These are phyloP conservation scores for Poeciliopsis prolifica DNA, from an alignment of 2,113 vertebrate species.

Conservation along the genomic window DNA sequence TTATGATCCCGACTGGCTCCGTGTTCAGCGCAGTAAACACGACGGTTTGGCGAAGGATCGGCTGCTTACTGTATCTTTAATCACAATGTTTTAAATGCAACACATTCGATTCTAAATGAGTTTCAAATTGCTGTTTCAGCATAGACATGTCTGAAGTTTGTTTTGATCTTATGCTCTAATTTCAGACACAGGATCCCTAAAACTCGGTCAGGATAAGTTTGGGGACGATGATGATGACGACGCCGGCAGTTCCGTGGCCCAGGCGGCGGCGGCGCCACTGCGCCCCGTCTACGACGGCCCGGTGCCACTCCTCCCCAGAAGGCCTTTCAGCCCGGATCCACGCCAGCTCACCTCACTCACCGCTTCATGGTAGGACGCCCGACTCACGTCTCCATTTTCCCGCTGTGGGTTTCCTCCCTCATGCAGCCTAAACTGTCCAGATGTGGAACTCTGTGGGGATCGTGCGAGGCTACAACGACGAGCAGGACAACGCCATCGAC, in stretches of 20 bases:
- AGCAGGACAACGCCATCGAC: slow-evolving; percentile 94
- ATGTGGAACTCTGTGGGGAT: slow-evolving; percentile 95
- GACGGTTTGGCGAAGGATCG: too few species aligned
- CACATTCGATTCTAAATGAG: too few species aligned
- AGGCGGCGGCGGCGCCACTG: slow-evolving; percentile 55
- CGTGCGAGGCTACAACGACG: slow-evolving; percentile 93
- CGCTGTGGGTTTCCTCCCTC: not conserved
- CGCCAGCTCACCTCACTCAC: slow-evolving; percentile 90
- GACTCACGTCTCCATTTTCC: not conserved
- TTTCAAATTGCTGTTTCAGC: too few species aligned
- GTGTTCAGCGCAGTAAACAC: too few species aligned
- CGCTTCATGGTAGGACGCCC: slow-evolving; percentile 89
- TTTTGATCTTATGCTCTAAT: not conserved
- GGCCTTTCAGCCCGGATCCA: slow-evolving; percentile 93
- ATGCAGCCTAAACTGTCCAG: slow-evolving; percentile 60
- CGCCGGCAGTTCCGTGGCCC: slow-evolving; percentile 54
- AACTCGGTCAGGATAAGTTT: slow-evolving; percentile 67
- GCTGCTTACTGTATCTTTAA: too few species aligned
- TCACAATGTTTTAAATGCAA: too few species aligned
- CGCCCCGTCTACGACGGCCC: slow-evolving; percentile 87
- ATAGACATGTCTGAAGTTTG: too few species aligned
- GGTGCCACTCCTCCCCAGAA: slow-evolving; percentile 89
- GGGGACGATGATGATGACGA: slow-evolving; percentile 75
- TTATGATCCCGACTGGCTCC: too few species aligned
- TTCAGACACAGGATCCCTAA: slow-evolving; percentile 85